Base-by-base conservation (phyloP, 1,140 invertebrate genomes). In the Wiebesia pumilae region DNA sequence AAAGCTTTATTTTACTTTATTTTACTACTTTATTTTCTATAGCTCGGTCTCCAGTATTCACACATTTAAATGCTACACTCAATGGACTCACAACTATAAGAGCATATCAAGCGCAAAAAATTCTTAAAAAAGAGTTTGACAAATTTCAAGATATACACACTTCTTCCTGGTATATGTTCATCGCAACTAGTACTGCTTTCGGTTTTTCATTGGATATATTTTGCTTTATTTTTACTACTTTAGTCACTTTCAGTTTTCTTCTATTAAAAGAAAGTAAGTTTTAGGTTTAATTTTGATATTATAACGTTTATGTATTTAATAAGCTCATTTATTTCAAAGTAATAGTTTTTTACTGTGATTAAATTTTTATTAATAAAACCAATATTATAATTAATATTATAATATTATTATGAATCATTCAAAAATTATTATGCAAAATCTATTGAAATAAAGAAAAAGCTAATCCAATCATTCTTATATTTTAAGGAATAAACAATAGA, bases 51-150 rank as follows among this genome's bases (percentile, higher is more conserved):
- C 98, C 98, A 43, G 96, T 98, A 3, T 97, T 98, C 89, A 97
- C 97, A 19, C 98, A 99, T 91, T 94, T 99, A 79, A 98, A 97
- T 91, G 96, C 98, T 40, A 97, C 98, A 0, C 93, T 99, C 0
- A 97, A 97, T 93, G 98, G 98, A 12, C 94, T 99, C 40, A 95
- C 97, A 0, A 99, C 98, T 0, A 98, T 99, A 81, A 94, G 98
- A 85, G 97, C 98, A 0, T 98, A 97, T 89, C 94, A 95, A 58
- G 96, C 96, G 0, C 95, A 98, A 92, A 94, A 96, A 88, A 96
- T 97, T 82, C 95, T 99, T 19, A 96, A 97, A 88, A 93, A 96
- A 58, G 96, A 97, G 93, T 98, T 98, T 89, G 97, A 98, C 89
- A 95, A 95, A 84, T 90, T 92, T 80, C 94, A 95, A 90, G 95